Base-by-base conservation (phyloP, 2,888 invertebrate genomes). In the Acrobasis repandana region DNA sequence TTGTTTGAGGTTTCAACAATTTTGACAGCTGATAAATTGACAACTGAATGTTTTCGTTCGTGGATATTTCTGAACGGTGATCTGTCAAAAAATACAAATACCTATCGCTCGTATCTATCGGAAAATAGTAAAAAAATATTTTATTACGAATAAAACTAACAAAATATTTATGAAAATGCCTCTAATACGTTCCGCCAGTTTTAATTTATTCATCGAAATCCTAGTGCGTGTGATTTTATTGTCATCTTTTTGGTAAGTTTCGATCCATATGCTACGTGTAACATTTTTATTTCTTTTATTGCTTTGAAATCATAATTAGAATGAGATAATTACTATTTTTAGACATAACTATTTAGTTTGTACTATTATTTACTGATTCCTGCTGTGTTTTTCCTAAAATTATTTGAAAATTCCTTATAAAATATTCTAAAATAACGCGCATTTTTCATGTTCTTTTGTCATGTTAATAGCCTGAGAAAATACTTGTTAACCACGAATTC, bases 241-340 rank as follows among this genome's bases (percentile, higher is more conserved):
- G 28, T 77, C 92, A 14, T 73, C 88, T 20, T 94, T 94, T 74
- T 90, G 93, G 94, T 94, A 85, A 93, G 93, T 80, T 15, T 57
- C 1, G 15, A 63, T 18, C 79, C 81, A 80, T 86, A 84, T 85
- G 78, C 65, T 73, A 20, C 36, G 49, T 20, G n/a, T 48, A 34
- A 18, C 6, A 5, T 34, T 58, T 14, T 3, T 1, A 5, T 38
- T 1, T 49, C 20, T 58, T 49, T 50, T 16, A 18, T 20, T 1
- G 9, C 36, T 8, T 9, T 36, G 11, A 3, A 8, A 33, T 49
- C 10, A 1, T 14, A 3, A 38, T 14, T 49, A 38, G 33, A 36
- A n/a, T 38, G 34, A 16, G 20, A 50, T 38, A 36, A 34, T 9
- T 48, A 5, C 14, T 49, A 9, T 49, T 50, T 58, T 20, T 9